Conservation (phyloP, 2,797 vertebrate species). For the Protosalanx chinensis region DNA sequence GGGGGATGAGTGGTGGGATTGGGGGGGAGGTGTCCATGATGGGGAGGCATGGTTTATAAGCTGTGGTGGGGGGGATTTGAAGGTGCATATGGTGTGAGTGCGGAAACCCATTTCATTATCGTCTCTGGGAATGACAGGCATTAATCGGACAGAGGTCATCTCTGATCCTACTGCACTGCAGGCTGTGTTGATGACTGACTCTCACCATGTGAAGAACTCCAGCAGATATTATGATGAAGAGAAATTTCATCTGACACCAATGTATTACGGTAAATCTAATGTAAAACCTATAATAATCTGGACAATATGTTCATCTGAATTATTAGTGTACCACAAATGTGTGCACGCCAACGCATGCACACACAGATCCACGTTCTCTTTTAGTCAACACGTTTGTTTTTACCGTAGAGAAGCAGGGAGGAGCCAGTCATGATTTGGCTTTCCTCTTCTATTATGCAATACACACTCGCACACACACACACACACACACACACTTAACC, state of each 20-base stretch:
- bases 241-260: too few relatives aligned
- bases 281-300: too few relatives aligned
- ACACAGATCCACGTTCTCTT: too few relatives aligned
- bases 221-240: background rate
- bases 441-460: background rate
- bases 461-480: background rate
- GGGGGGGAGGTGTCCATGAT: constrained; percentile 1
- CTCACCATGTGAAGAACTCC: background rate
- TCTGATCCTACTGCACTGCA: constrained; percentile 14
- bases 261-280: too few relatives aligned
- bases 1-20: constrained; percentile 9
- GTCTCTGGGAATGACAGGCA: constrained; percentile 31
- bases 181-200: background rate
- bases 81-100: constrained; percentile 24
- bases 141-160: constrained; percentile 45
- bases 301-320: too few relatives aligned
- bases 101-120: constrained; percentile 39
- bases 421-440: constrained; percentile 1
- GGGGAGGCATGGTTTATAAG: constrained; percentile 25
- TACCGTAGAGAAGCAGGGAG: background rate
- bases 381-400: too few relatives aligned
- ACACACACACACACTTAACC: constrained; percentile 16
- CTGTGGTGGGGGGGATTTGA: background rate
- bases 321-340: too few relatives aligned
- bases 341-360: too few relatives aligned